phyloP scores from a whole-genome alignment of 2,113 vertebrate genomes.

The Malurus alboscapulatus region DNA sequence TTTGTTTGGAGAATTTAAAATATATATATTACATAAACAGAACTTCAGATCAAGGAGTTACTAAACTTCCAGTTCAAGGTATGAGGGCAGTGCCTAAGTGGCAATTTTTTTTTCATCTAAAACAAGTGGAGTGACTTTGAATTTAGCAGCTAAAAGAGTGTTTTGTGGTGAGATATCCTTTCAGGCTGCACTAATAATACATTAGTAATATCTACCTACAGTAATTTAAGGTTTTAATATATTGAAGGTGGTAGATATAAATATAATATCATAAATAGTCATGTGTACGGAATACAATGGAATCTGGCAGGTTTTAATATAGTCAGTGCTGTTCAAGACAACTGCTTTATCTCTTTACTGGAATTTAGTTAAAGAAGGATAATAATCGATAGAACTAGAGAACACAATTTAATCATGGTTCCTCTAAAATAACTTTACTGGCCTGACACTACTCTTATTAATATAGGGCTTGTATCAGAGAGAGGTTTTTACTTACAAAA shows the following conservation, averaged over 20 bases:
- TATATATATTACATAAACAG: neutral
- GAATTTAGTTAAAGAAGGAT: slow-evolving; percentile 50
- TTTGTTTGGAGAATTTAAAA: neutral
- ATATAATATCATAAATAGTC: neutral
- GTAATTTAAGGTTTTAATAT: slow-evolving; percentile 18
- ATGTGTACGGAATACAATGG: neutral
- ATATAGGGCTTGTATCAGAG: neutral
- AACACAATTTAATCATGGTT: neutral
- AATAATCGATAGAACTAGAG: slow-evolving; percentile 21
- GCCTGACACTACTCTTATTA: neutral
- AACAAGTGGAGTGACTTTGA: neutral
- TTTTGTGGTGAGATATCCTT: neutral
- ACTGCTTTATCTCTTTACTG: neutral
- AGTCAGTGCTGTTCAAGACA: neutral
- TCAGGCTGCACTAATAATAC: neutral
- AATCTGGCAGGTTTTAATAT: neutral
- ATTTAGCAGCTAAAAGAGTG: neutral
- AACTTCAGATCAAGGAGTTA: neutral
- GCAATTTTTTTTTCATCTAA: neutral
- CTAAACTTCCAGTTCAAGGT: neutral
- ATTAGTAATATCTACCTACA: neutral
- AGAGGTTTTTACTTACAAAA: neutral
- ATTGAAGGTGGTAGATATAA: neutral
- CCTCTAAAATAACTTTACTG: neutral
- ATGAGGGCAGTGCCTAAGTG: neutral